Base-by-base conservation (phyloP, 1,140 invertebrate species). In the Pseudobourletiella spinata region DNA sequence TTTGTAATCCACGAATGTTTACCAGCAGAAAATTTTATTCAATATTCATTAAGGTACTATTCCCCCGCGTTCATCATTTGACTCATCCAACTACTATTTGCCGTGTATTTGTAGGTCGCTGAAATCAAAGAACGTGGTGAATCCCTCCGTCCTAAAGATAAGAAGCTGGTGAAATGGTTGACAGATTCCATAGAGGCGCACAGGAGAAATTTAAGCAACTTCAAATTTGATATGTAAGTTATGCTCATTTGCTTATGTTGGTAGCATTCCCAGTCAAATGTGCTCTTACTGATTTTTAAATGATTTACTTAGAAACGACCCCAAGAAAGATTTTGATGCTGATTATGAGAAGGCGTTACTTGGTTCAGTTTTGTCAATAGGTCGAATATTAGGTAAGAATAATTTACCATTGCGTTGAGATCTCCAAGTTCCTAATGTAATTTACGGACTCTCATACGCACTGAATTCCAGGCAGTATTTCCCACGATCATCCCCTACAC, bases 401-500 rank as follows among this genome's bases (percentile, higher is more conserved):
- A 39, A 11, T 39, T 11, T 48, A 11, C 18, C 18, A 48, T 22
- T 48, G 6, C 11, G n/a, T 39, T 39, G n/a, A 11, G 35, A 39
- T 48, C 16, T 18, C 16, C 8, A 48, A n/a, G n/a, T n/a, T n/a
- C n/a, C n/a, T n/a, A n/a, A n/a, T n/a, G n/a, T n/a, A n/a, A n/a
- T n/a, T n/a, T n/a, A n/a, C 22, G 6, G 16, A 48, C 16, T 14
- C 18, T 20, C 18, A 8, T n/a, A 14, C 18, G 44, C 6, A 6
- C 22, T 6, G 20, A 26, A 3, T 24, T 20, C 3, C 29, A 56
- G 61, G 62, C 24, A 64, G 59, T 18, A 59, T 69, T 35, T 62
- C 52, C 29, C 67, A 69, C 57, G 61, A 69, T 44, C 67, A 69
- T 59, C 67, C 67, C 3, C 39, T 66, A 1, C 67, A 69, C 46